Evolutionary conservation across 2,113 vertebrate genomes (phyloP), one percentile per base, ranked within the genome.

Genomic region (Neogale vison): DNA sequence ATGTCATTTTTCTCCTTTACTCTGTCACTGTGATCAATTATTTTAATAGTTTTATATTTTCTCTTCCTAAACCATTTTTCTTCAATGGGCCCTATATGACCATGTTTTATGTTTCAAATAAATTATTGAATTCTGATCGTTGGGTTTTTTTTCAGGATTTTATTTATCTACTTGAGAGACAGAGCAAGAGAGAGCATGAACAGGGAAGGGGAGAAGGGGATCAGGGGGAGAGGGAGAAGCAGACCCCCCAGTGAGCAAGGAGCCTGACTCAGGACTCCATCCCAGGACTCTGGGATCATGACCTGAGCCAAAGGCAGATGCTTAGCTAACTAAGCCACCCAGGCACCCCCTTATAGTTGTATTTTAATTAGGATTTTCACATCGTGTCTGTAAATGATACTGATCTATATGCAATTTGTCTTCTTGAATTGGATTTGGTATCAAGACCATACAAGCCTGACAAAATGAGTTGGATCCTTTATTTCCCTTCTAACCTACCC

Each of bases 21-120:
- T 72, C 24, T 11, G 20, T 83, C 71, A 80, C 67, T 45, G 55
- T 50, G n/a, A 45, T 90, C 4, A 86, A 86, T 81, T 80, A 74
- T 74, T 93, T 94, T 26, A 36, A 50, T 81, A 45, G 23, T 90
- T 94, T 55, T 90, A 26, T 57, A 34, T 90, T 71, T 85, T 92
- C 26, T 55, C 79, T 45, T 45, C n/a, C 52, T 65, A 86, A 93
- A 45, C 31, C 17, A 8, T 61, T 50, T 83, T 93, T 83, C 83
- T 69, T 77, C n/a, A 59, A 26, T 96, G 36, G 47, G 8, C 24
- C 26, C 45, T 26, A 36, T 77, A 80, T 85, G 50, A 61, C 61
- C 83, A 88, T 55, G 12, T 15, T 61, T 93, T 77, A 42, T 52
- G 29, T n/a, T 90, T 90, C 71, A 50, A 71, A 80, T 71, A 23